Evolutionary conservation across 2,888 invertebrate genomes (phyloP).

Genomic region (Parascotia fuliginaria): DNA sequence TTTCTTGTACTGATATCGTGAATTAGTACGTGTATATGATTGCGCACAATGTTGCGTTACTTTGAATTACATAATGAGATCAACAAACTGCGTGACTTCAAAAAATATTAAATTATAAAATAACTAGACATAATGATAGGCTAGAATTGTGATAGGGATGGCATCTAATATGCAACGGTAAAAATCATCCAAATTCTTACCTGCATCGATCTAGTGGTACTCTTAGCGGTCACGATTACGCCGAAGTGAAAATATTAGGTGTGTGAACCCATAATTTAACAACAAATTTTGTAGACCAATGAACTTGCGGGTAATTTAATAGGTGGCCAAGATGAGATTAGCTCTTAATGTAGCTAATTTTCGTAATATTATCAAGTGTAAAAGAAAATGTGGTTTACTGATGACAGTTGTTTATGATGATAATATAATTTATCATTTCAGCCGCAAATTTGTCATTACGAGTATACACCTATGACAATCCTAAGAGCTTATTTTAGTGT

Average conservation of each 20-base stretch:
- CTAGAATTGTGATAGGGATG: slow-evolving; percentile 55
- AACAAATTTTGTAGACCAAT: slow-evolving; percentile 76
- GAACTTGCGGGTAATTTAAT: slow-evolving; percentile 76
- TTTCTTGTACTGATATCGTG: slow-evolving; percentile 44
- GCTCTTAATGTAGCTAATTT: slow-evolving; percentile 67
- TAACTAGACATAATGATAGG: slow-evolving; percentile 61
- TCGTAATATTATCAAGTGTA: slow-evolving; percentile 64
- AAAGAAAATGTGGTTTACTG: slow-evolving; percentile 69
- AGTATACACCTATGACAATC: no score
- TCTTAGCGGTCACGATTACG: slow-evolving; percentile 74
- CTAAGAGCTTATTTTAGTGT: slow-evolving; percentile 6
- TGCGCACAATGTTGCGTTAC: slow-evolving; percentile 43
- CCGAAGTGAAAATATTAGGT: slow-evolving; percentile 78
- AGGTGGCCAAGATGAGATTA: slow-evolving; percentile 68
- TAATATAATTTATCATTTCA: slow-evolving; percentile 19
- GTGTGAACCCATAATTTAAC: slow-evolving; percentile 82
- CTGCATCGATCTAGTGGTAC: slow-evolving; percentile 72
- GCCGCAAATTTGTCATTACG: slow-evolving; percentile 23
- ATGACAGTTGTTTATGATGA: slow-evolving; percentile 50
- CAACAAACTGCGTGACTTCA: slow-evolving; percentile 55
- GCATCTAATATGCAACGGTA: slow-evolving; percentile 67
- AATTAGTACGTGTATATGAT: slow-evolving; percentile 50
- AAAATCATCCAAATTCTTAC: slow-evolving; percentile 69
- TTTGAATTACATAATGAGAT: slow-evolving; percentile 47
- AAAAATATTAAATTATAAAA: slow-evolving; percentile 56